A percentile compares a stretch with the other conserved stretches of the same genome.
phyloP scores from a whole-genome alignment of 2,888 invertebrate genomes.

The Adelognathus sp. region DNA sequence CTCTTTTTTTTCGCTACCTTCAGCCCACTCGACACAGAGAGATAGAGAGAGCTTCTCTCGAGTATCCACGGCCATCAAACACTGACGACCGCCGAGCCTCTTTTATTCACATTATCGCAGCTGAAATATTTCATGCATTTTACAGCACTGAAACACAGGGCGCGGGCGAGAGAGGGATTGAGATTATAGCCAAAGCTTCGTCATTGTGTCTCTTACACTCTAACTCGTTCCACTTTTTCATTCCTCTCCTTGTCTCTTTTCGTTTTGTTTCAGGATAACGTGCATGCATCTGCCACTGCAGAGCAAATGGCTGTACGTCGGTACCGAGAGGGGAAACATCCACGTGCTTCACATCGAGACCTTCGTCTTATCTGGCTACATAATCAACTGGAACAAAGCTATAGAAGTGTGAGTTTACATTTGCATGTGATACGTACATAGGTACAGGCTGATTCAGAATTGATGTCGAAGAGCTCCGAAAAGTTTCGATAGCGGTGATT shows the following conservation, averaged over 20 bases:
- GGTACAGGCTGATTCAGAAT: too few relatives aligned
- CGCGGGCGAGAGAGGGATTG: too few relatives aligned
- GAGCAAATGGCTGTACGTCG: conserved; percentile 99
- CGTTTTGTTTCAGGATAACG: conserved; percentile 88
- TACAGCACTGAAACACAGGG: not conserved
- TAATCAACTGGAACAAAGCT: conserved; percentile 99
- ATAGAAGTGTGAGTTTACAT: conserved; percentile 96
- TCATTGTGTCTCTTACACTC: not conserved
- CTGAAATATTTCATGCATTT: not conserved
- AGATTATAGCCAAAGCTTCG: not conserved
- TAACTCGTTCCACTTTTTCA: not conserved
- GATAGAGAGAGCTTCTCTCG: too few relatives aligned
- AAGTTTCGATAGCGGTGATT: too few relatives aligned
- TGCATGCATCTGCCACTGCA: conserved; percentile 97
- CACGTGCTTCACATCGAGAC: conserved; percentile 98
- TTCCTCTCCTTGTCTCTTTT: not conserved
- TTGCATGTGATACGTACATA: too few relatives aligned
- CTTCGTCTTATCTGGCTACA: conserved; percentile 97
- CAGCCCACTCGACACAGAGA: not conserved
- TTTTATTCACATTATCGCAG: not conserved
- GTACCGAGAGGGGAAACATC: conserved; percentile 98
- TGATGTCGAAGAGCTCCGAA: too few relatives aligned
- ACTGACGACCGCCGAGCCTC: not conserved
- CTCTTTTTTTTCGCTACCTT: not conserved
- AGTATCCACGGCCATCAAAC: not conserved